Percentiles rank a stretch among this genome's conserved stretches.
Evolutionary conservation across 2,888 invertebrate species (phyloP).

Genomic region (Athalia cordata): DNA sequence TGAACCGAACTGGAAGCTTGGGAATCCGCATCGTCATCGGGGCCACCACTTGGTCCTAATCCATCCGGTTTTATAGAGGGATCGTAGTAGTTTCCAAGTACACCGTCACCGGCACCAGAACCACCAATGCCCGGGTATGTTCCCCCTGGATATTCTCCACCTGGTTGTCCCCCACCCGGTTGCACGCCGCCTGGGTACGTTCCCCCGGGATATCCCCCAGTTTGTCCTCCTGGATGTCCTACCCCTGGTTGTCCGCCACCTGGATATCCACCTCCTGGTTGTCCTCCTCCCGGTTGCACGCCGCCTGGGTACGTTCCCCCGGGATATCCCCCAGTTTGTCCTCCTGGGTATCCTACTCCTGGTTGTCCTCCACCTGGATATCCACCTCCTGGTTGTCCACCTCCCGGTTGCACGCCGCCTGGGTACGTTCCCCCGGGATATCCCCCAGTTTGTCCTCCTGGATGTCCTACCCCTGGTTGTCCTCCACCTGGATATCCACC

Average conservation of each 20-base stretch:
- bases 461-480: not conserved
- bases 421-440: conserved; percentile 48
- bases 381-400: conserved; percentile 25
- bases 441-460: conserved; percentile 4
- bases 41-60: conserved; percentile 48
- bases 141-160: conserved; percentile 37
- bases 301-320: conserved; percentile 50
- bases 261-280: conserved; percentile 27
- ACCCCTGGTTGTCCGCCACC: not conserved
- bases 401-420: conserved; percentile 48
- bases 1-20: conserved; percentile 83
- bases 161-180: conserved; percentile 43
- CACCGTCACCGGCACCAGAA: conserved; percentile 3
- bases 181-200: conserved; percentile 48
- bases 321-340: conserved; percentile 37
- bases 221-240: not conserved
- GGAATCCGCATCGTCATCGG: conserved; percentile 82
- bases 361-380: not conserved
- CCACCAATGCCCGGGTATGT: conserved; percentile 46
- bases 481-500: not conserved
- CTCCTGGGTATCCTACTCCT: not conserved
- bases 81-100: no score
- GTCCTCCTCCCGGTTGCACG: conserved; percentile 39
- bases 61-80: not conserved
- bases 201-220: conserved; percentile 46